These are phyloP conservation scores for Mastomys natalensis DNA, from an alignment of 2,113 vertebrate genomes.

Conservation along the genomic window DNA sequence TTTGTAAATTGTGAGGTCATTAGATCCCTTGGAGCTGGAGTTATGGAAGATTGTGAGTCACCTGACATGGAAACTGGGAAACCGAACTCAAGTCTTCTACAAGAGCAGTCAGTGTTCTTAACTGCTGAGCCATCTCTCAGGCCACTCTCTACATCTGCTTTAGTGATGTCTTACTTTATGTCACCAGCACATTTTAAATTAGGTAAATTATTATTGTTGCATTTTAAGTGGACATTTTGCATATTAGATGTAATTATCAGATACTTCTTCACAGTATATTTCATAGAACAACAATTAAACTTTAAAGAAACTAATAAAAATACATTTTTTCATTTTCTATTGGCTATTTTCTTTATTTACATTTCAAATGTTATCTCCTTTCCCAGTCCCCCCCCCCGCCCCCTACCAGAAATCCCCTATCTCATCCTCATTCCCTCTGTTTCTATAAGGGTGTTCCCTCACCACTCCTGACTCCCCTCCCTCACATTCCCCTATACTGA, in stretches of 20 bases:
- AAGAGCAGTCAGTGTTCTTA: background rate
- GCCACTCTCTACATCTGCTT: background rate
- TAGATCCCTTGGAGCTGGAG: background rate
- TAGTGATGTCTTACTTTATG: background rate
- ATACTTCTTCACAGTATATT: background rate
- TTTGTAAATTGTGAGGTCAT: background rate
- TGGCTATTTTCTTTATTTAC: too few species aligned
- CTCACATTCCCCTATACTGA: too few species aligned
- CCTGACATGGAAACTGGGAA: background rate
- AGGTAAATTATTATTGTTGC: background rate
- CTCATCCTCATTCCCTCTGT: too few species aligned
- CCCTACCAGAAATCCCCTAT: too few species aligned
- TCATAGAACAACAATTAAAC: background rate
- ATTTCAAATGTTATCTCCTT: too few species aligned
- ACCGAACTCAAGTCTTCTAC: background rate
- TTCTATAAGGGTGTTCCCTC: too few species aligned
- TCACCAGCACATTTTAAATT: background rate
- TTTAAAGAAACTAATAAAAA: background rate
- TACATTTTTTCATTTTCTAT: too few species aligned
- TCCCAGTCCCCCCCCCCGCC: too few species aligned
- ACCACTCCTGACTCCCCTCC: too few species aligned
- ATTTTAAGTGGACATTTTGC: background rate
- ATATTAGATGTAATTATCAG: background rate
- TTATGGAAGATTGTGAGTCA: background rate
- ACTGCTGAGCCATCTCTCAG: too few species aligned